Conservation (phyloP, 2,113 vertebrate genomes). For the Henicopernis longicauda region DNA sequence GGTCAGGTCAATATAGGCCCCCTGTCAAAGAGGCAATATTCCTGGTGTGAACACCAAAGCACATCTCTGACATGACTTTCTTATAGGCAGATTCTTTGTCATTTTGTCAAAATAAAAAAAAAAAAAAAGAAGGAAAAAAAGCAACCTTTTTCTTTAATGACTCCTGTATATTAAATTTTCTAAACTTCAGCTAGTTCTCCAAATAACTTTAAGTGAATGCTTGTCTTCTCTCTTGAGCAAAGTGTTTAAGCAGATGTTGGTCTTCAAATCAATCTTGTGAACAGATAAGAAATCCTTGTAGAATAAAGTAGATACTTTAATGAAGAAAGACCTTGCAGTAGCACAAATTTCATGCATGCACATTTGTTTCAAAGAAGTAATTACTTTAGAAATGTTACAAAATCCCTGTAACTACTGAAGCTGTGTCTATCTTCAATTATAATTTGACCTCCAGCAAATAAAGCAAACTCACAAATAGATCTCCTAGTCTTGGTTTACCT, state of each 20-base stretch:
- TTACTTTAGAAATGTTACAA: slow-evolving; percentile 35
- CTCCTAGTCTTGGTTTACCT: not conserved
- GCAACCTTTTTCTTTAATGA: not conserved
- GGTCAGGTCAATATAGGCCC: accelerated
- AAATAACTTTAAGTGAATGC: not conserved
- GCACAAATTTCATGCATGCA: not conserved
- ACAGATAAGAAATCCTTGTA: not conserved
- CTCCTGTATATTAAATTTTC: not conserved
- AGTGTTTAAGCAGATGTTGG: not conserved
- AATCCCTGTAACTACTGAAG: not conserved
- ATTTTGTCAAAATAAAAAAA: not conserved
- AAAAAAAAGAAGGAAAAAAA: not conserved
- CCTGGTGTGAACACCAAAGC: not conserved
- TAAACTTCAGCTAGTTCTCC: not conserved
- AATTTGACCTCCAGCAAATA: slow-evolving; percentile 9
- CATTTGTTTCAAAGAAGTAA: slow-evolving; percentile 23
- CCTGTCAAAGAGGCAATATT: not conserved
- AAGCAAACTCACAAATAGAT: not conserved
- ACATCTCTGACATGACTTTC: not conserved
- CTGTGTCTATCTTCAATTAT: not conserved
- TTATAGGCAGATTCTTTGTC: not conserved
- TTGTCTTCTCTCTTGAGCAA: not conserved
- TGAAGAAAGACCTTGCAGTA: slow-evolving; percentile 3
- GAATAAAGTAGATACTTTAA: slow-evolving; percentile 28
- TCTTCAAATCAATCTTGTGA: slow-evolving; percentile 14